Base-by-base conservation (phyloP, 2,113 vertebrate genomes). In the Labeo rohita region DNA sequence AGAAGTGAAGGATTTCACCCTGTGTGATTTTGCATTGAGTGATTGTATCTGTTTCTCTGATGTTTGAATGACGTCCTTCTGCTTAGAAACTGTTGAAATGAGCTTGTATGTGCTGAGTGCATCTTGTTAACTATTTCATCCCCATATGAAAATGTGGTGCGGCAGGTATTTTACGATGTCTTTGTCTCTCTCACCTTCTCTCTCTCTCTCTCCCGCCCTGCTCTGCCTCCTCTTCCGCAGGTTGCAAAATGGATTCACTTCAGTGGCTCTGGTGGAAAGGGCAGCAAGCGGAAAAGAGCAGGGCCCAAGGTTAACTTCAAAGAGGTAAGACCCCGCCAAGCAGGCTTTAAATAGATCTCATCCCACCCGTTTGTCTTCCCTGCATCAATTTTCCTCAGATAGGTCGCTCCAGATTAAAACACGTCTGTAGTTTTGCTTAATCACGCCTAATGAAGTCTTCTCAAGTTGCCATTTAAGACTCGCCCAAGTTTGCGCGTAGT, bases 241-340 rank as follows among this genome's bases (percentile, higher is more conserved):
- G 96, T 98, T 91, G 85, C 90, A 91, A 98, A 97, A 95, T 99
- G 98, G 98, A 96, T 95, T 94, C 96, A 92, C 86, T 73, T 91
- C 92, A 96, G 95, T 93, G 92, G 75, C 88, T 95, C 90, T 92
- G 91, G 94, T 87, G 94, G 94, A 92, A 97, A 95, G 94, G 93
- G 94, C 89, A 89, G 92, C 93, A 96, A 95, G 92, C 95, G 96
- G 93, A 98, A 95, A 91, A 95, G 95, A 91, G 92, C 86, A 75
- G 90, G 89, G 54, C 90, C 91, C 88, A 93, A 95, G 94, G 94
- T 94, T 52, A 88, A 95, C 95, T 95, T 96, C 94, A 96, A 93
- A 92, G 94, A 98, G 97, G 98, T 99, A 97, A 91, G 95, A 91
- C 78, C 76, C 91, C 84, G 7, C 89, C 87, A 39, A 21, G 52